Conservation (phyloP, 2,113 vertebrate species). For the Apteryx mantelli region DNA sequence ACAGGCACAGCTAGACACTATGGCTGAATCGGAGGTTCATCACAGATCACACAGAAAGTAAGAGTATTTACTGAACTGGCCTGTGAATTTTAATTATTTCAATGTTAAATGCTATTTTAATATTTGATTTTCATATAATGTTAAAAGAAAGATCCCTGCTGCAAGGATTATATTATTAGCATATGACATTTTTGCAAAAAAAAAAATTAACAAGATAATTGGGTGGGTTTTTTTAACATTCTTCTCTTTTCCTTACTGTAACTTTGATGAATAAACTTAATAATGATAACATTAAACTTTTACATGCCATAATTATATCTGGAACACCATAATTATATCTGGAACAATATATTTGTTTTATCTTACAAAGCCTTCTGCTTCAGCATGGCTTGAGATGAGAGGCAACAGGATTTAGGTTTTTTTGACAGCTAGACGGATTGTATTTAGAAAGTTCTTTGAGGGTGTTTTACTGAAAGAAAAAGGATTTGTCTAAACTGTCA, state of each 20-base stretch:
- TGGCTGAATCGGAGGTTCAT: neutral
- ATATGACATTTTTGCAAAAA: neutral
- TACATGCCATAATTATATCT: neutral
- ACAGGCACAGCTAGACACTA: neutral
- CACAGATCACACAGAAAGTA: neutral
- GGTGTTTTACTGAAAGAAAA: neutral
- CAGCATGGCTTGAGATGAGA: neutral
- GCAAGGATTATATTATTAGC: neutral
- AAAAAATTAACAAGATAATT: neutral
- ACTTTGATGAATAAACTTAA: neutral
- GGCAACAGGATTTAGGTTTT: neutral
- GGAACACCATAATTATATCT: neutral
- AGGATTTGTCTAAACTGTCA: conserved; percentile 4
- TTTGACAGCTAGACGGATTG: neutral
- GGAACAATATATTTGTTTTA: neutral
- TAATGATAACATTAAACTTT: neutral
- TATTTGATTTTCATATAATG: neutral
- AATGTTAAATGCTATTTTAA: no score
- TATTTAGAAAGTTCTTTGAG: neutral
- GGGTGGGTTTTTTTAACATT: neutral
- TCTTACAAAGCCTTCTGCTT: neutral
- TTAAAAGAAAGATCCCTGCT: neutral
- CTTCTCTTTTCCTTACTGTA: neutral
- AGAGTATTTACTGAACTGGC: neutral
- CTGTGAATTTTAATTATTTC: neutral